Evolutionary conservation across 2,888 invertebrate genomes (phyloP).

Genomic region (Omphaloscelis lunosa): DNA sequence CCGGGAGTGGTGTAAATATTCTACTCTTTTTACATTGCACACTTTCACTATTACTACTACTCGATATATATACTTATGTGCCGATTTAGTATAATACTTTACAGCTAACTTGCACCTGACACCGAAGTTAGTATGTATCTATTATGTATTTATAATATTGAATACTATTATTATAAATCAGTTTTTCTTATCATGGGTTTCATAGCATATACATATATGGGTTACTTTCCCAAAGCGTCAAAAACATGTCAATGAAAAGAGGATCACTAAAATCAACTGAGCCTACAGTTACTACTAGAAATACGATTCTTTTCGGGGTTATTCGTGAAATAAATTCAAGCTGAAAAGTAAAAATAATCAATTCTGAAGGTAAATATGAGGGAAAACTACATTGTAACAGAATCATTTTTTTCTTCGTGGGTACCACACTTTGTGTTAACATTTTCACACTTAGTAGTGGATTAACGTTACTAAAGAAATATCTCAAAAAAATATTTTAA

Average conservation of each 20-base stretch:
- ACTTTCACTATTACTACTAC: conserved; percentile 78
- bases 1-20: conserved; percentile 97
- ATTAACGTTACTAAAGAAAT: neutral
- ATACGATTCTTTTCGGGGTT: neutral
- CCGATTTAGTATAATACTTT: conserved; percentile 72
- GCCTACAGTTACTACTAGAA: neutral
- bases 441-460: neutral
- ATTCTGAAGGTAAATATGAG: no score
- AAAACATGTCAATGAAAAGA: neutral
- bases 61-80: conserved; percentile 70
- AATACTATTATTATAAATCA: conserved; percentile 30
- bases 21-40: conserved; percentile 87
- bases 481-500: neutral
- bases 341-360: neutral
- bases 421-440: neutral
- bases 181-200: conserved; percentile 54
- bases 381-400: neutral
- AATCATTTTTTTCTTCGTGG: neutral
- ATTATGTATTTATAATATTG: conserved; percentile 35
- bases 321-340: neutral
- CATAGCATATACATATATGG: neutral
- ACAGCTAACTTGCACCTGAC: conserved; percentile 55
- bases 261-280: neutral
- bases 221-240: neutral
- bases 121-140: conserved; percentile 53